Conservation (phyloP, 2,888 invertebrate species). For the Craniophora ligustri region DNA sequence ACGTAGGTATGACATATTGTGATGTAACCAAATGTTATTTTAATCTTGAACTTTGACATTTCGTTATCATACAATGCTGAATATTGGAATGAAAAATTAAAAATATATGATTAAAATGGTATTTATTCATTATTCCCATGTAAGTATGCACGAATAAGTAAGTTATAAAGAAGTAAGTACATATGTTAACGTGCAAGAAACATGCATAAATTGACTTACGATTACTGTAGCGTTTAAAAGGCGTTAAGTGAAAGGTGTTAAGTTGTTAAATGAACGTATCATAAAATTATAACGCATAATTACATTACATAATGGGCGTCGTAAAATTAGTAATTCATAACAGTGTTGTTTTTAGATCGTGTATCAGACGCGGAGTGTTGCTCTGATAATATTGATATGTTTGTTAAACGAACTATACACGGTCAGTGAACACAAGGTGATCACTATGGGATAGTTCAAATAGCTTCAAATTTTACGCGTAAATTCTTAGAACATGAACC, state of each 20-base stretch:
- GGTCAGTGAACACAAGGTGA: constrained; percentile 66
- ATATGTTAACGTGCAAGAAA: constrained; percentile 46
- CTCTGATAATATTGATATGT: constrained; percentile 80
- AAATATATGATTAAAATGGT: constrained; percentile 25
- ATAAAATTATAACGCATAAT: constrained; percentile 80
- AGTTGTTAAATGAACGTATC: constrained; percentile 76
- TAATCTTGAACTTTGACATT: constrained; percentile 47
- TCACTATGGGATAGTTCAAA: too few species aligned
- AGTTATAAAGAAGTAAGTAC: constrained; percentile 31
- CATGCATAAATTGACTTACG: constrained; percentile 53
- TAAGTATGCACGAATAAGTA: constrained; percentile 36
- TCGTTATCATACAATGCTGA: constrained; percentile 42
- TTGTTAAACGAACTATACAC: constrained; percentile 75
- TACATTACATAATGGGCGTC: constrained; percentile 73
- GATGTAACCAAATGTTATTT: constrained; percentile 51
- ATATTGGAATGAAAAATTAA: constrained; percentile 20
- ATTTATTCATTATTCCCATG: constrained; percentile 12
- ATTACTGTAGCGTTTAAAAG: constrained; percentile 49
- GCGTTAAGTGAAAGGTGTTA: constrained; percentile 66
- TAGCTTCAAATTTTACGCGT: too few species aligned
- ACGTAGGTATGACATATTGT: constrained; percentile 52
- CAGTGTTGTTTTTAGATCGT: constrained; percentile 84
- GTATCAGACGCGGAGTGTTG: constrained; percentile 74
- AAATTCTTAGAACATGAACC: too few species aligned
- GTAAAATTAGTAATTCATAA: constrained; percentile 85